Percentiles rank a stretch among this genome's conserved stretches.
phyloP scores from a whole-genome alignment of 2,797 vertebrate species.

The Silurus lanzhouensis region DNA sequence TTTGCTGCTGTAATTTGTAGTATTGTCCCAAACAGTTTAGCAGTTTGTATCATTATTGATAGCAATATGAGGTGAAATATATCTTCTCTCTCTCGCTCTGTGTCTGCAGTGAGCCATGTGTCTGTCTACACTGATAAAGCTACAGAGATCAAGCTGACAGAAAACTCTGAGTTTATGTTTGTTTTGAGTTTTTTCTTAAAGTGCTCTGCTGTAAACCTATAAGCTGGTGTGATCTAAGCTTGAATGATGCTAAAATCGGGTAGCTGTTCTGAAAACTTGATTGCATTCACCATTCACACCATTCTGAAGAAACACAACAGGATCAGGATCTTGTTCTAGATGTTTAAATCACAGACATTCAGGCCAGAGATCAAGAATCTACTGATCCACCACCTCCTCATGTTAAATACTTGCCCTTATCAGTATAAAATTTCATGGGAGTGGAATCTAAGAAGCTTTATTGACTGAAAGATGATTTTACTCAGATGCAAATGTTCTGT shows the following conservation, averaged over 20 bases:
- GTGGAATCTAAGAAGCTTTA: background rate
- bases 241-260: background rate
- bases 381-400: background rate
- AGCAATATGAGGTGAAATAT: background rate
- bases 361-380: background rate
- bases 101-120: background rate
- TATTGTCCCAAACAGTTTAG: background rate
- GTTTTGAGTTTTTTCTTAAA: background rate
- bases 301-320: background rate
- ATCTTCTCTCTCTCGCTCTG: background rate
- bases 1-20: background rate
- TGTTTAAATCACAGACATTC: background rate
- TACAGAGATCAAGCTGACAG: background rate
- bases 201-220: background rate
- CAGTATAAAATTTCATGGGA: background rate
- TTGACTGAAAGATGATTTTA: background rate
- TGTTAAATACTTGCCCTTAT: background rate
- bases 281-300: background rate
- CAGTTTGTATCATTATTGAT: background rate
- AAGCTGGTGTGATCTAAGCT: background rate
- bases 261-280: background rate
- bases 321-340: background rate
- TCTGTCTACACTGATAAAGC: background rate
- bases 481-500: background rate
- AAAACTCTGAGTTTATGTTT: background rate